Evolutionary conservation across 2,888 invertebrate genomes (phyloP), one percentile per base, ranked within the genome.

Genomic region (Eupithecia subumbrata): DNA sequence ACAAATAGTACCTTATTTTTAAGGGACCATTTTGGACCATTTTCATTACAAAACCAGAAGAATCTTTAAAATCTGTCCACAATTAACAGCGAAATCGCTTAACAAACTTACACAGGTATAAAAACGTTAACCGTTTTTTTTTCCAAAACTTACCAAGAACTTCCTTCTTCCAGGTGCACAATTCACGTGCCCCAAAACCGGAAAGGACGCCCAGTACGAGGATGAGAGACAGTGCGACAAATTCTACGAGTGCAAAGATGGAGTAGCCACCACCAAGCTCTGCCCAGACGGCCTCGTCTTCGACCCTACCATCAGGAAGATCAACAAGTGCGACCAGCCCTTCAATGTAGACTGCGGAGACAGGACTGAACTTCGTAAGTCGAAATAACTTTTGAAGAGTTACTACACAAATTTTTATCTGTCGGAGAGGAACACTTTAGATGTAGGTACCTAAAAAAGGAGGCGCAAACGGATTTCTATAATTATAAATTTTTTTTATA

Each of bases 271-370:
- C 80, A 96, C 96, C 83, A 97, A 97, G 90, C 91, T 97, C 5
- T 98, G 98, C 86, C 97, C 98, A 8, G 98, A 98, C 89, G 98
- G 98, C 77, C 95, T 98, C 56, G 98, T 98, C 71, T 98, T 98
- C 91, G 98, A 98, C 95, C 97, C 96, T 0, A 92, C 96, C 82
- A 98, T 97, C 89, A 96, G 98, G 85, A 98, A 98, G 93, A 95
- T 97, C 88, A 98, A 98, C 95, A 98, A 98, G 89, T 98, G 98
- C 88, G 98, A 98, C 92, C 98, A 98, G 88, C 97, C 98, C 87
- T 98, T 98, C 96, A 98, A 98, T 87, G 98, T 98, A 30, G 98
- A 98, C 89, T 98, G 98, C 86, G 98, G 97, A 72, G 98, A 98
- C 89, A 96, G 98, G 88, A 96, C 97, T 71, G 97, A 98, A 92